Evolutionary conservation across 1,140 invertebrate genomes (phyloP).

Genomic region (Subanguina moxae): DNA sequence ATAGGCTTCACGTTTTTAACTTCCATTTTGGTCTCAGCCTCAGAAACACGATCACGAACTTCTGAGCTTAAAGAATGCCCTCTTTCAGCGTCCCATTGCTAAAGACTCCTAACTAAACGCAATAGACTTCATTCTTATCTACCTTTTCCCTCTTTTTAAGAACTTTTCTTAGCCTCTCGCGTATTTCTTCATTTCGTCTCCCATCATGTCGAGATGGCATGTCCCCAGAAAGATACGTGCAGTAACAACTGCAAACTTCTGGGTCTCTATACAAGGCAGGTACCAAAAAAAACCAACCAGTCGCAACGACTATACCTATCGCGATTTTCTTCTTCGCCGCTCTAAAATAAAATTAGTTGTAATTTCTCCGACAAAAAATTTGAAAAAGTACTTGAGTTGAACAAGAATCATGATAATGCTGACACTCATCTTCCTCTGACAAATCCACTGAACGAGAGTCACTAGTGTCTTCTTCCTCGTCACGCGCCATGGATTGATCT

Average conservation of each 20-base stretch:
- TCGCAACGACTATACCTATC: background rate
- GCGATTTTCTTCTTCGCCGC: background rate
- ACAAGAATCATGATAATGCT: background rate
- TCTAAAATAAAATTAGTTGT: background rate
- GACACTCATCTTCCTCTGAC: background rate
- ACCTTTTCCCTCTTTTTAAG: constrained; percentile 8
- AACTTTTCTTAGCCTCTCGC: constrained; percentile 1
- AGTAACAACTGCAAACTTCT: background rate
- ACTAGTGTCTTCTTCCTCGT: background rate
- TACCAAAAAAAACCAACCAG: too few relatives aligned
- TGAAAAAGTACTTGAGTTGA: background rate
- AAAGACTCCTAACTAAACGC: background rate
- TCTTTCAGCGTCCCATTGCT: background rate
- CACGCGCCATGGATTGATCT: background rate
- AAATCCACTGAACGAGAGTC: constrained; percentile 6
- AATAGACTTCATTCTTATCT: too few relatives aligned
- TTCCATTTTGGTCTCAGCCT: background rate
- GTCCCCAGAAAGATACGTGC: constrained; percentile 4
- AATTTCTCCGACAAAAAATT: background rate
- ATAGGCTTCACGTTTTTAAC: background rate
- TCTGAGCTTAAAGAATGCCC: background rate
- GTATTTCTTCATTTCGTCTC: constrained; percentile 12
- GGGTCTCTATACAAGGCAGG: too few relatives aligned
- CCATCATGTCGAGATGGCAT: constrained; percentile 1
- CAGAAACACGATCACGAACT: background rate